These are phyloP conservation scores for Bursaphelenchus okinawaensis DNA, from an alignment of 2,888 invertebrate species.

Conservation along the genomic window DNA sequence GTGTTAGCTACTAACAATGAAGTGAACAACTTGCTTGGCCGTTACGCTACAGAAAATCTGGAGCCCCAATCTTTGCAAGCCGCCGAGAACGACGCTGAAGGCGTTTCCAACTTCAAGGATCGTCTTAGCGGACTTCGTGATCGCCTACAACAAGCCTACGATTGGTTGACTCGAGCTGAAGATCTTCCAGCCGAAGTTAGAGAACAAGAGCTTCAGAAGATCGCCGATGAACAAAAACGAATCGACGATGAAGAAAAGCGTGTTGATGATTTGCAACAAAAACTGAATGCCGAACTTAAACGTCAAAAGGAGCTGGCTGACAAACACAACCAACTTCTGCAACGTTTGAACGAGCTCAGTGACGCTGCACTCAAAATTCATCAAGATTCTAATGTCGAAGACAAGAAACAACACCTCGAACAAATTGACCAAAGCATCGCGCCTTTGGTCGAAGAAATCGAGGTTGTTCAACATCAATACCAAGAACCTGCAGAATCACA, in stretches of 20 bases:
- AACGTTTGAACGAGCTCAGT: slow-evolving; percentile 20
- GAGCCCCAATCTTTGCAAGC: not conserved
- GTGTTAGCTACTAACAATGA: not conserved
- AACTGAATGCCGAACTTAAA: slow-evolving; percentile 23
- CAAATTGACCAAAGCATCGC: slow-evolving; percentile 5
- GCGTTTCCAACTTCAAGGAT: not conserved
- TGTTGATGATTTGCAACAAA: not conserved
- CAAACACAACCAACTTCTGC: slow-evolving; percentile 14
- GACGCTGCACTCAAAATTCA: slow-evolving; percentile 22
- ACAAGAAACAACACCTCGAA: slow-evolving; percentile 7
- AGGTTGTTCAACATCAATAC: not conserved
- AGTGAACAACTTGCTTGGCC: not conserved
- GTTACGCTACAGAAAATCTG: not conserved
- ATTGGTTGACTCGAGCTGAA: slow-evolving; percentile 6
- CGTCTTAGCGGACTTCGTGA: not conserved
- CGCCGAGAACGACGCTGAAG: slow-evolving; percentile 5
- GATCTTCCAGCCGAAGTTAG: slow-evolving; percentile 3
- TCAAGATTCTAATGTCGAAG: slow-evolving; percentile 9
- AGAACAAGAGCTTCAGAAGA: not conserved
- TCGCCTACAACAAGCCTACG: slow-evolving; percentile 3
- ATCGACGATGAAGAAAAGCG: slow-evolving; percentile 2
- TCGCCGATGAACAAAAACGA: not conserved
- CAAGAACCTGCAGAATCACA: not conserved
- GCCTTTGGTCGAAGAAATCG: slow-evolving; percentile 14
- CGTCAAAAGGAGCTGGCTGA: slow-evolving; percentile 18